phyloP scores from a whole-genome alignment of 2,797 vertebrate genomes.

The Peromyscus nudipes region DNA sequence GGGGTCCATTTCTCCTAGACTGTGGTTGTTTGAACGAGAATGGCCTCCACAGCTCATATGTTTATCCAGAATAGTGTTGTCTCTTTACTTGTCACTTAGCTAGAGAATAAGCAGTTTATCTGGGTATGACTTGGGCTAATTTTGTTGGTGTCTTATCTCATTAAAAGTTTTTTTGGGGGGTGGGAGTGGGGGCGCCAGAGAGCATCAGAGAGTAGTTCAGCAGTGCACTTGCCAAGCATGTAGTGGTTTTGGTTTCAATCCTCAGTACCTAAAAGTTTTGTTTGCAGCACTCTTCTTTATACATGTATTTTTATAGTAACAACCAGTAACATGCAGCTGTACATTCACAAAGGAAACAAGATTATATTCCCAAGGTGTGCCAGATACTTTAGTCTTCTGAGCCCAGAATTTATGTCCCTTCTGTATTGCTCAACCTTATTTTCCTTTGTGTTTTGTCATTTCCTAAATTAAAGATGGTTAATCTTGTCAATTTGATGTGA shows the following conservation, averaged over 20 bases:
- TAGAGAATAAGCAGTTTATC: background rate
- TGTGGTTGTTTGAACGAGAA: background rate
- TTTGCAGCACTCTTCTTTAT: background rate
- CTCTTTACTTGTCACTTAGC: background rate
- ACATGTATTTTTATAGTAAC: background rate
- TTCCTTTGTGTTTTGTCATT: background rate
- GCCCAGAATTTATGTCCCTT: background rate
- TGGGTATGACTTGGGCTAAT: background rate
- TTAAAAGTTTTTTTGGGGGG: background rate
- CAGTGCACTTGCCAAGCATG: background rate
- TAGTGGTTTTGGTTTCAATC: background rate
- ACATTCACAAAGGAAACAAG: background rate
- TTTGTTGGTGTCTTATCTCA: background rate
- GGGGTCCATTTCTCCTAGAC: background rate
- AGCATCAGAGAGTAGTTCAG: background rate
- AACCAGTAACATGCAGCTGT: background rate
- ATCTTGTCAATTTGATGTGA: background rate
- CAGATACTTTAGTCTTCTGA: background rate
- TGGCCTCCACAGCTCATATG: background rate
- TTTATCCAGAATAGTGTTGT: background rate
- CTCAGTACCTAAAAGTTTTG: background rate
- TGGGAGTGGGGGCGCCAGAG: no score
- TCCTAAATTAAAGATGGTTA: background rate
- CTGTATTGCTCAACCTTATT: background rate
- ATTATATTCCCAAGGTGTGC: background rate